Evolutionary conservation across 2,113 vertebrate species (phyloP), one percentile per base, ranked within the genome.

Genomic region (Seriola quinqueradiata): DNA sequence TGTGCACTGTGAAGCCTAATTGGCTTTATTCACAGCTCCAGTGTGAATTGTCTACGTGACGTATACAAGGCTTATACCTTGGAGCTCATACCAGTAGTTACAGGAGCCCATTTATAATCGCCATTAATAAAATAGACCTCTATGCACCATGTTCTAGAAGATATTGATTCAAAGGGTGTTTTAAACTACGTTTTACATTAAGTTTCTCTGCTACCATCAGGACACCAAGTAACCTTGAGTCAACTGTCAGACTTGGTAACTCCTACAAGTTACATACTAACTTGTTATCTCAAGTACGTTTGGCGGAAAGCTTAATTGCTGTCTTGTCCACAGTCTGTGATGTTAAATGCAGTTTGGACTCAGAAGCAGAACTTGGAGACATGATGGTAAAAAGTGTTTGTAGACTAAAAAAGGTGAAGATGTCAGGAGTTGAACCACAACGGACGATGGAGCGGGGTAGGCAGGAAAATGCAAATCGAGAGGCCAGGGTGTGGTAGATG

Each of bases 11-110:
- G 78, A 87, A 92, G 89, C 70, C 81, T 95, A 94, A 95, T 94
- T 93, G 93, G 90, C 77, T 92, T 86, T 89, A 89, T 91, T 88
- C 86, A 89, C 85, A 90, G 87, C 84, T 93, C 87, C 83, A 81
- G 81, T 92, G 79, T 90, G 82, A 87, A 65, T 91, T 75, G 87
- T 91, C 81, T 50, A 25, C 78, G 73, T 77, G 54, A 77, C 46
- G 38, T 67, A 13, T 28, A 32, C 16, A 19, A 65, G 61, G 1
- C 36, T n/a, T 69, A 25, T 8, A 57, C n/a, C 54, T 11, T 21
- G 52, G 28, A 64, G 50, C 10, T 77, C 34, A 55, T 34, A 66
- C 19, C 19, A 68, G 50, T 25, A 32, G 50, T 58, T 79, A 55
- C 3, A 1, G 60, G 66, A 70, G 40, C 46, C 38, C 8, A 5